phyloP scores from a whole-genome alignment of 2,888 invertebrate genomes.

The Nezara viridula region DNA sequence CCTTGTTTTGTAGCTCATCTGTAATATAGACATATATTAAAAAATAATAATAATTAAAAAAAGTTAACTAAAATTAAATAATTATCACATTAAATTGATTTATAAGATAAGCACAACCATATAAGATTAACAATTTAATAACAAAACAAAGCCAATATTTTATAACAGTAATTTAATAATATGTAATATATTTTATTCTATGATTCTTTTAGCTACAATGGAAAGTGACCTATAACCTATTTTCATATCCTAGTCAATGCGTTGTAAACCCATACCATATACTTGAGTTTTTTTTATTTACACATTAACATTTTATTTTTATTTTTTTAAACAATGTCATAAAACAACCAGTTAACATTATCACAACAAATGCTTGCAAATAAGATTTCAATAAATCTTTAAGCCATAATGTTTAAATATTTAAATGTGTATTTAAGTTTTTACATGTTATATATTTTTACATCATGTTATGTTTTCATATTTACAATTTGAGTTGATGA shows the following conservation, averaged over 20 bases:
- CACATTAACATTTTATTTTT: slow-evolving; percentile 53
- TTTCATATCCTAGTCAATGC: slow-evolving; percentile 56
- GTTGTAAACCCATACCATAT: slow-evolving; percentile 58
- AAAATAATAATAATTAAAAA: slow-evolving; percentile 57
- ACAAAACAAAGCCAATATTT: slow-evolving; percentile 59
- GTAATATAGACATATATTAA: slow-evolving; percentile 58
- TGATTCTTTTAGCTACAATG: slow-evolving; percentile 57
- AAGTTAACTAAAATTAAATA: slow-evolving; percentile 55
- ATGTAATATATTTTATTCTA: slow-evolving; percentile 63
- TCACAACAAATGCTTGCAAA: slow-evolving; percentile 60
- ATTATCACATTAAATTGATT: slow-evolving; percentile 64
- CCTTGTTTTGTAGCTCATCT: slow-evolving; percentile 62
- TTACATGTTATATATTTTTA: slow-evolving; percentile 51
- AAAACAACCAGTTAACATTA: slow-evolving; percentile 59
- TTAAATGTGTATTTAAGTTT: slow-evolving; percentile 23
- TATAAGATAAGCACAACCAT: slow-evolving; percentile 64
- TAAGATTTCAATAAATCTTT: slow-evolving; percentile 55
- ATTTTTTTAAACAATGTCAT: slow-evolving; percentile 41
- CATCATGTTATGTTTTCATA: slow-evolving; percentile 44
- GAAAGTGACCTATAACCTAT: slow-evolving; percentile 60
- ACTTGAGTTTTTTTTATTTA: slow-evolving; percentile 56
- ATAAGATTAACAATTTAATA: slow-evolving; percentile 58
- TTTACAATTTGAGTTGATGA: slow-evolving; percentile 60
- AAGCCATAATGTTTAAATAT: slow-evolving; percentile 50
- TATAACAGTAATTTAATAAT: slow-evolving; percentile 62